phyloP scores from a whole-genome alignment of 2,113 vertebrate species.

The Sardina pilchardus region DNA sequence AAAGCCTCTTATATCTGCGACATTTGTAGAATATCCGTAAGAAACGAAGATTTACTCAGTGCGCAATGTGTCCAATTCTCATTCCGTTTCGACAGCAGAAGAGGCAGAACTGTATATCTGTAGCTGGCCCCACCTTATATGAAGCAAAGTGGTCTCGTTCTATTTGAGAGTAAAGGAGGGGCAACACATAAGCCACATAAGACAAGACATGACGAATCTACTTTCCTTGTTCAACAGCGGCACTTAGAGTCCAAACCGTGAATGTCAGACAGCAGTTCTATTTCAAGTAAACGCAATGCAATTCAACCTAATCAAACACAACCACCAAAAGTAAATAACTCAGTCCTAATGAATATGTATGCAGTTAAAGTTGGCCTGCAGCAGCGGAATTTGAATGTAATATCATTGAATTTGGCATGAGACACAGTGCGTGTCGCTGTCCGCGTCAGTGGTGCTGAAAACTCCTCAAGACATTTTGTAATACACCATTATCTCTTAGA shows the following conservation, averaged over 20 bases:
- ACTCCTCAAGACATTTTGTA: no score
- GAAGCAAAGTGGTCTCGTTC: not conserved
- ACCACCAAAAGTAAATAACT: not conserved
- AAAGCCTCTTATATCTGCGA: not conserved
- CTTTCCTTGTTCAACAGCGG: conserved; percentile 38
- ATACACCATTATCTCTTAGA: not conserved
- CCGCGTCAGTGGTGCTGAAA: not conserved
- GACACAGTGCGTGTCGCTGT: not conserved
- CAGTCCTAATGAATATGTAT: not conserved
- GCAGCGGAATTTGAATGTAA: no score
- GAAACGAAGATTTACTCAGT: not conserved
- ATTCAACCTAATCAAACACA: not conserved
- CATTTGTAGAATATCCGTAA: not conserved
- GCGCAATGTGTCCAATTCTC: not conserved
- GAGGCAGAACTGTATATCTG: not conserved
- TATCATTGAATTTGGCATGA: not conserved
- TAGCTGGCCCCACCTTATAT: not conserved
- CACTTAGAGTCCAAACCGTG: conserved; percentile 32
- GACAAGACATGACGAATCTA: not conserved
- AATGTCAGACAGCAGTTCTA: not conserved
- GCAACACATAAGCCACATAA: not conserved
- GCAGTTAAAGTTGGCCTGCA: no score
- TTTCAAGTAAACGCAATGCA: not conserved
- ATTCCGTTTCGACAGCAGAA: not conserved
- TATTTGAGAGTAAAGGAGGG: not conserved